phyloP scores from a whole-genome alignment of 2,888 invertebrate species.

The Parochlus steinenii region DNA sequence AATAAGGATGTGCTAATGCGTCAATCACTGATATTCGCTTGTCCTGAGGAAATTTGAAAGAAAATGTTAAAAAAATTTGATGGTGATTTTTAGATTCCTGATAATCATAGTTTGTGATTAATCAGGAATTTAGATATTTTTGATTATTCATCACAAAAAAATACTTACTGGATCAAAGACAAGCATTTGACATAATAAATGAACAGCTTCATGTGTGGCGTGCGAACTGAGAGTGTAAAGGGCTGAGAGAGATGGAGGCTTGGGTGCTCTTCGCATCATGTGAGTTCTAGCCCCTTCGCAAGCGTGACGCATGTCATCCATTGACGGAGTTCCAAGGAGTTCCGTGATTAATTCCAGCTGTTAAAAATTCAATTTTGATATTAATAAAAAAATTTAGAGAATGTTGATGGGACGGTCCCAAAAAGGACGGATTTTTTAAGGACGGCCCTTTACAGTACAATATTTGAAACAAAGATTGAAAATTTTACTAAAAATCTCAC shows the following conservation, averaged over 20 bases:
- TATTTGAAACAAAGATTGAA: neutral
- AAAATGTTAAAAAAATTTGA: conserved; percentile 4
- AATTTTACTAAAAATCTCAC: conserved; percentile 27
- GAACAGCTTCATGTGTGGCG: conserved; percentile 95
- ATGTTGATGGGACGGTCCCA: conserved; percentile 7
- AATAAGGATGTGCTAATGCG: conserved; percentile 90
- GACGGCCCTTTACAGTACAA: neutral
- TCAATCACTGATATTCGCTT: conserved; percentile 90
- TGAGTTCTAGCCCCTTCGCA: conserved; percentile 90
- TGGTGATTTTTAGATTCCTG: neutral
- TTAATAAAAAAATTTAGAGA: neutral
- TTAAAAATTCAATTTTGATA: conserved; percentile 16
- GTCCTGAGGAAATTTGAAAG: conserved; percentile 42
- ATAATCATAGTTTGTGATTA: conserved; percentile 6
- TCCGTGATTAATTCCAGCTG: conserved; percentile 96
- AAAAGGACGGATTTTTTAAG: too few species aligned
- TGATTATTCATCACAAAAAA: neutral
- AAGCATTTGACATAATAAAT: conserved; percentile 91
- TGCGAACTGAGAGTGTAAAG: conserved; percentile 84
- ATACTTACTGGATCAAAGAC: conserved; percentile 87
- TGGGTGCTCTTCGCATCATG: conserved; percentile 74
- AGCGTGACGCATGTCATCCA: conserved; percentile 93
- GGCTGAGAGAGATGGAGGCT: conserved; percentile 73
- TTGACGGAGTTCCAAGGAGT: conserved; percentile 84
- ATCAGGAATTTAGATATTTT: neutral